Base-by-base conservation (phyloP, 1,140 invertebrate species). In the Cydia amplana region DNA sequence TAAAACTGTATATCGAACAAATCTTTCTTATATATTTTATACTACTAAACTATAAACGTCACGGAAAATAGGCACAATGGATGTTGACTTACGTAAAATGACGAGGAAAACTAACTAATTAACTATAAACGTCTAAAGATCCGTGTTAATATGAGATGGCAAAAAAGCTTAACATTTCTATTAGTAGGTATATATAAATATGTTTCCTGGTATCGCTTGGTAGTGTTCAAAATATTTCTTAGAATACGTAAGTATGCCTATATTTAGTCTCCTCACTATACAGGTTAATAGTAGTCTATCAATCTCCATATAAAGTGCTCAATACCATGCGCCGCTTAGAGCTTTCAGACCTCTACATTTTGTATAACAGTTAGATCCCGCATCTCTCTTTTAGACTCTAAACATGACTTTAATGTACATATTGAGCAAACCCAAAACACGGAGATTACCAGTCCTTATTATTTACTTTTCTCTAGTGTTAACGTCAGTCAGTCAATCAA, bases 1-100 rank as follows among this genome's bases (percentile, higher is more conserved):
- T n/a, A 70, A 70, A 40, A 43, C n/a, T 36, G 65, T n/a, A 70
- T 70, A 70, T 36, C 32, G 32, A 40, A 40, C 65, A 40, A 32
- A 70, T 70, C 55, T 12, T 60, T 73, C 36, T 63, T 72, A 2
- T n/a, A 75, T 72, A 75, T 70, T 43, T 23, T 43, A 55, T 72
- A 72, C 14, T 49, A 28, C 5, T 67, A 67, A 46, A 46, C 43
- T 46, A 46, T 46, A 46, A 46, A 46, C 43, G 43, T 46, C 43
- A 16, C 36, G 36, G 1, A 40, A 40, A 40, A 9, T 40, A 40
- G 9, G 36, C 9, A 40, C 7, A 40, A 40, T 40, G 36, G 9
- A 9, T 40, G 36, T 40, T 10, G 49, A 51, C n/a, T 51, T 16
- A 5, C 12, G 46, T 2, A 3, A 51, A 51, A 51, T 18, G 16